Evolutionary conservation across 2,888 invertebrate genomes (phyloP).

Genomic region (Teleogryllus oceanicus): DNA sequence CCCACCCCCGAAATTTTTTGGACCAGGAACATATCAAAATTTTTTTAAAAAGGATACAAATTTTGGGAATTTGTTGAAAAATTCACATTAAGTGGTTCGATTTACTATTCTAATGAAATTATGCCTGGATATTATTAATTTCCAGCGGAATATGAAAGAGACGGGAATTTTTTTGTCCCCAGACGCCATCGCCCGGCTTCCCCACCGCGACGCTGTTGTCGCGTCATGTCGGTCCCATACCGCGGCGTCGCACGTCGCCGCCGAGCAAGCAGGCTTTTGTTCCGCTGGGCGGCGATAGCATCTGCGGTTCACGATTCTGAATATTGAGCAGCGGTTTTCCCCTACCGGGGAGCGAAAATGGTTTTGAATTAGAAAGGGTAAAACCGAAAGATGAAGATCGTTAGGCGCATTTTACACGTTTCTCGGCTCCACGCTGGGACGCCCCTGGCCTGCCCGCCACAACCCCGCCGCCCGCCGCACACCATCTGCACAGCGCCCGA

Average conservation of each 20-base stretch:
- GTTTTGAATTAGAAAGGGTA: neutral
- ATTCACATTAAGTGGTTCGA: no score
- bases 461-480: no score
- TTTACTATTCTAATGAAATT: no score
- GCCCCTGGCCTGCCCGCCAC: no score
- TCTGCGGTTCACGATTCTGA: neutral
- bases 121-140: no score
- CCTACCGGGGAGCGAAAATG: neutral
- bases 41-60: no score
- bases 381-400: conserved; percentile 9
- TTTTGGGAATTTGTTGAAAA: no score
- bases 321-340: neutral
- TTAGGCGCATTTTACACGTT: neutral
- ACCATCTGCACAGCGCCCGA: no score
- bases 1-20: no score
- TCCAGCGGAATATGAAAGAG: no score
- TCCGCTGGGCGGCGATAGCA: neutral
- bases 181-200: neutral
- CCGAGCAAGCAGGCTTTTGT: neutral
- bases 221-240: neutral
- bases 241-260: no score
- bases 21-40: no score
- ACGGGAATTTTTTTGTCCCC: neutral
- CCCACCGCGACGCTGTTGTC: neutral
- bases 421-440: neutral